Conservation (phyloP, 2,888 invertebrate genomes). For the Aleiodes testaceus region DNA sequence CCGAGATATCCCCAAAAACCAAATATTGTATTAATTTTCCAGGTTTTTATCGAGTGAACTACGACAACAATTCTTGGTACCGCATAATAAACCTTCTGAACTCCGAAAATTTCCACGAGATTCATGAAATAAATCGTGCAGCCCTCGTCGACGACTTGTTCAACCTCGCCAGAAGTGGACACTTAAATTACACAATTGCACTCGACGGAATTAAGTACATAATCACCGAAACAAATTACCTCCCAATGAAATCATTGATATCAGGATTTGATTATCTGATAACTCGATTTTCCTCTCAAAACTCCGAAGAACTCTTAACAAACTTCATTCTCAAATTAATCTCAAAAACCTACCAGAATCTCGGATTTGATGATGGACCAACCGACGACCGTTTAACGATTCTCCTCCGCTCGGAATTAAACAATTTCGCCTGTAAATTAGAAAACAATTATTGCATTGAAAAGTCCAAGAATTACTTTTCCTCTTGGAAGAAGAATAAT, state of each 20-base stretch:
- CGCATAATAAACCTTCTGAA: conserved; percentile 75
- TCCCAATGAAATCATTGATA: conserved; percentile 81
- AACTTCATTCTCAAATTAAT: conserved; percentile 42
- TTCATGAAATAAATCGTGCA: conserved; percentile 80
- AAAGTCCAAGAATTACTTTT: conserved; percentile 71
- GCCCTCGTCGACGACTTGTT: conserved; percentile 83
- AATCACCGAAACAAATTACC: conserved; percentile 78
- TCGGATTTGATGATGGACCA: conserved; percentile 74
- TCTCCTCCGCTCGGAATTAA: conserved; percentile 75
- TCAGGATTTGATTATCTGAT: conserved; percentile 74
- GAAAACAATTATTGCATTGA: conserved; percentile 75
- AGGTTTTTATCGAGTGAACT: conserved; percentile 80
- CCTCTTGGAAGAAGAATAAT: conserved; percentile 65
- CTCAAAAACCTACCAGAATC: conserved; percentile 67
- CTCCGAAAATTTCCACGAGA: conserved; percentile 70
- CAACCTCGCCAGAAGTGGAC: conserved; percentile 75
- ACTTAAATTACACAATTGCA: conserved; percentile 74
- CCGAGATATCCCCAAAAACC: not conserved
- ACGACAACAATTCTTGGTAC: conserved; percentile 77
- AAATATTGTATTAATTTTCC: conserved; percentile 35
- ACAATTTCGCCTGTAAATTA: conserved; percentile 77
- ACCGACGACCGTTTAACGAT: conserved; percentile 75
- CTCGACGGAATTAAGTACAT: conserved; percentile 78
- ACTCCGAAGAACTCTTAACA: conserved; percentile 53
- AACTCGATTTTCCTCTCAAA: conserved; percentile 71